Evolutionary conservation across 1,140 invertebrate species (phyloP), one percentile per base, ranked within the genome.

Genomic region (Caenorhabditis tropicalis): DNA sequence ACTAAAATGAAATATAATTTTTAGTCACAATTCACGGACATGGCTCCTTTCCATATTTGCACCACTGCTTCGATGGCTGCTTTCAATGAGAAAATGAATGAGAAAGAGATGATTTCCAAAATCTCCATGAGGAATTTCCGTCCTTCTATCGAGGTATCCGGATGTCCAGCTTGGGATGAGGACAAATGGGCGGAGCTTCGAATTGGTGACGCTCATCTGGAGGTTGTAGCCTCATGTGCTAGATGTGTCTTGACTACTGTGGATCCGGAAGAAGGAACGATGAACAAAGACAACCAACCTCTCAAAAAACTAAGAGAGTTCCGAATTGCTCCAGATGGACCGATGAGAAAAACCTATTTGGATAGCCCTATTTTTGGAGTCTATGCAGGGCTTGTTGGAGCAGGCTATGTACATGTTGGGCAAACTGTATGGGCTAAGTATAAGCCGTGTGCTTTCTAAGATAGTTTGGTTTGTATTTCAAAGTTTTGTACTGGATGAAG

Each of bases 81-180:
- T 1, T 21, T 82, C 4, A 82, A 82, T 39, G 81, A 82, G 31
- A 33, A 24, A 27, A 33, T 82, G 81, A 53, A 82, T 0, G 53
- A 43, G 1, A 33, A 56, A 19, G 53, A 56, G 5, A 24, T 43
- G 12, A 43, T 12, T 43, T 43, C 39, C 39, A 43, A 12, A 43
- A 43, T 43, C 39, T 43, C 39, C 39, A 43, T 88, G 46, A 80
- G 85, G 19, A 88, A 89, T 70, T 91, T 91, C 86, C 82, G 91
- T 12, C 87, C 91, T 33, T 91, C 89, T 65, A 89, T 91, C 49
- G 84, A 91, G 16, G 88, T 91, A 5, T 83, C 87, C 31, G 88
- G 86, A 5, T 88, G 88, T 74, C 33, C 60, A 9, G 81, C 91
- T 12, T 91, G 87, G 86, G 90, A 89, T 48, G 89, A 91, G 85